These are phyloP conservation scores for Argya squamiceps DNA, from an alignment of 2,797 vertebrate genomes.

Conservation along the genomic window DNA sequence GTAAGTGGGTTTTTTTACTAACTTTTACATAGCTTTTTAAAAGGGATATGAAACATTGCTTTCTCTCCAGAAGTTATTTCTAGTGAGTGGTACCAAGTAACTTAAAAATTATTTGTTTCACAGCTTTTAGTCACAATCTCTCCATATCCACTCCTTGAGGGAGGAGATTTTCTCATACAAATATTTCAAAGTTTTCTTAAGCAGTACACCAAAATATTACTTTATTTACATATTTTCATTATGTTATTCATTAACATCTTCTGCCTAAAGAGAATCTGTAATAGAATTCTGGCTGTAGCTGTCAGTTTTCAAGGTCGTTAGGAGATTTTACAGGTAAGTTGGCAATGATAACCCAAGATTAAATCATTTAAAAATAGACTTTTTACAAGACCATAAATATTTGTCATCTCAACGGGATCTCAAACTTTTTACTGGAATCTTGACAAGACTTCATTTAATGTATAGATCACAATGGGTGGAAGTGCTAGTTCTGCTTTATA, in stretches of 20 bases:
- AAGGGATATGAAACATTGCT: neutral
- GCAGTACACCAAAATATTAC: neutral
- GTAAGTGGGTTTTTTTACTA: neutral
- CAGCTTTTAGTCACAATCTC: neutral
- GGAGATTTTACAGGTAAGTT: constrained; percentile 6
- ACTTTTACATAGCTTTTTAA: neutral
- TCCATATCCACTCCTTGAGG: neutral
- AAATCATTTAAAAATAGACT: neutral
- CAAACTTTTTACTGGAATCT: neutral
- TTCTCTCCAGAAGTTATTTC: neutral
- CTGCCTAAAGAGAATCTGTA: neutral
- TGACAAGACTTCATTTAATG: neutral
- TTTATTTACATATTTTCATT: constrained; percentile 18
- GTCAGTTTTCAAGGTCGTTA: neutral
- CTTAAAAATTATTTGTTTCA: neutral
- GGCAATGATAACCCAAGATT: neutral
- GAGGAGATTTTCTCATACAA: neutral
- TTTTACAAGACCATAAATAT: neutral
- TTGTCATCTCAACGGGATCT: neutral
- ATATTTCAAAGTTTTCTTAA: constrained; percentile 19
- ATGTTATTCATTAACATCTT: neutral
- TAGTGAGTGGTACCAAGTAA: neutral
- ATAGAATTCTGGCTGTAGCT: neutral
- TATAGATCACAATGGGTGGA: neutral
- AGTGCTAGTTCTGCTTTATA: neutral